Conservation (phyloP, 2,113 vertebrate genomes). For the Phylloscopus trochiloides region DNA sequence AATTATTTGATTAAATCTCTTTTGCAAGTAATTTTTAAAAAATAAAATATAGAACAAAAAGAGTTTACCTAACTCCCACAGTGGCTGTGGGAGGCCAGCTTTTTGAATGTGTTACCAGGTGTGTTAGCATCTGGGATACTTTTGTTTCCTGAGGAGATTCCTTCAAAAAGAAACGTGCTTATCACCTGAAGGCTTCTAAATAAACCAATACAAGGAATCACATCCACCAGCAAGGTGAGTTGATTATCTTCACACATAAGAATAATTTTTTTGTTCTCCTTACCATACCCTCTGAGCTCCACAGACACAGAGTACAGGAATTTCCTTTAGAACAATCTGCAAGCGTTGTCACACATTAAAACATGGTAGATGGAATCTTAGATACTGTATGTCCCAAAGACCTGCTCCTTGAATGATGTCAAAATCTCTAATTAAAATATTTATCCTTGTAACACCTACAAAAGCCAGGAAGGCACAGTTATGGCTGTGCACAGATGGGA, state of each 20-base stretch:
- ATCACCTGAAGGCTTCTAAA: not conserved
- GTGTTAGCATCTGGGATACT: not conserved
- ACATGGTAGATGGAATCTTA: not conserved
- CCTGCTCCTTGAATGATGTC: not conserved
- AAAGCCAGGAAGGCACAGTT: not conserved
- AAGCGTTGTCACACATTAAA: not conserved
- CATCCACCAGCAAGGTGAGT: not conserved
- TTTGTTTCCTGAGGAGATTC: not conserved
- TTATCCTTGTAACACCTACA: not conserved
- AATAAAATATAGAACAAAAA: not conserved
- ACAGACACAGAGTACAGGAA: not conserved
- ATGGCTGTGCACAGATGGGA: not conserved
- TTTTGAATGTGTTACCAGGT: not conserved
- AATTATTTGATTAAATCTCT: not conserved
- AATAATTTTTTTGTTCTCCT: not conserved
- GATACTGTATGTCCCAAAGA: not conserved
- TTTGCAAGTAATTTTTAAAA: not conserved
- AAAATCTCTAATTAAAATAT: not conserved
- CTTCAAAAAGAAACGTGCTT: not conserved
- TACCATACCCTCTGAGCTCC: not conserved
- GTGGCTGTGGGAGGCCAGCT: not conserved
- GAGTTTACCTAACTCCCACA: not conserved
- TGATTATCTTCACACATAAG: not conserved
- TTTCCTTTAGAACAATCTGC: not conserved
- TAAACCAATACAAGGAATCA: not conserved